A percentile compares a stretch with the other conserved stretches of the same genome.
These are phyloP conservation scores for Oasisia sp. DNA, from an alignment of 2,888 invertebrate genomes.

Conservation along the genomic window DNA sequence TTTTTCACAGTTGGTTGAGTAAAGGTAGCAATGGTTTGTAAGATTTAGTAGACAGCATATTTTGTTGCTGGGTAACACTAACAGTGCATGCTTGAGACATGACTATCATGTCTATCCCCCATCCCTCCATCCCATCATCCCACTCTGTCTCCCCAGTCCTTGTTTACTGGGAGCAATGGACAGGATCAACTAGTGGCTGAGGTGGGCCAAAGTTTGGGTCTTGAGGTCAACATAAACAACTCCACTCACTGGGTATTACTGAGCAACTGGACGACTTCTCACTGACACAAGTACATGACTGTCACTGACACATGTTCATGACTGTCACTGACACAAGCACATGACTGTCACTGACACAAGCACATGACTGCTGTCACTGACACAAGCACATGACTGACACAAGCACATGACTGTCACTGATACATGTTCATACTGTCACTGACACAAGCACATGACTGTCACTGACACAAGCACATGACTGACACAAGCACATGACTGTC, in stretches of 20 bases:
- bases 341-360: too few relatives aligned
- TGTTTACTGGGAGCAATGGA: background rate
- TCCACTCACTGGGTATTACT: background rate
- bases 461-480: too few relatives aligned
- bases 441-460: too few relatives aligned
- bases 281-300: background rate
- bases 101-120: too few relatives aligned
- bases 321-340: background rate
- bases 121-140: too few relatives aligned
- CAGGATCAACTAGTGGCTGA: background rate
- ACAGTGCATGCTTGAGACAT: background rate
- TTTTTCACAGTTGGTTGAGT: too few relatives aligned
- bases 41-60: background rate
- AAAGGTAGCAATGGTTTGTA: background rate
- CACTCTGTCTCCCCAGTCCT: background rate
- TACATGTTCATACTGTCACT: too few relatives aligned
- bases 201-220: background rate
- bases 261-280: background rate
- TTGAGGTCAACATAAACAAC: background rate
- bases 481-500: too few relatives aligned
- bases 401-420: too few relatives aligned
- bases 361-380: too few relatives aligned
- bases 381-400: too few relatives aligned
- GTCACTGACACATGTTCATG: background rate
- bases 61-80: background rate